A percentile compares a stretch with the other conserved stretches of the same genome.
Evolutionary conservation across 2,797 vertebrate genomes (phyloP).

Genomic region (Gallinago stenura): DNA sequence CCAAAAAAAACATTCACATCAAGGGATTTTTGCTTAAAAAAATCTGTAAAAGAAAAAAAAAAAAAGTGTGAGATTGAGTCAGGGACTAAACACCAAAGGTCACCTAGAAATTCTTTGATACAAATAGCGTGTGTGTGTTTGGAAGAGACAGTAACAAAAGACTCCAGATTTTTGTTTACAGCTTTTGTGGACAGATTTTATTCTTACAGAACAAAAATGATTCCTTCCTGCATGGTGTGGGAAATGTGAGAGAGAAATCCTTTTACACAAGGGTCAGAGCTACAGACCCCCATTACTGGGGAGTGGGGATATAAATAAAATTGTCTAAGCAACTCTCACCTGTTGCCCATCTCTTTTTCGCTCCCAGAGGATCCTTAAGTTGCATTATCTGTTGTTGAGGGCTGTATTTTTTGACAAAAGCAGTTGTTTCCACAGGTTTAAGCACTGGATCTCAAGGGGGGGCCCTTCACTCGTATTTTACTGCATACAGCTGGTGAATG

Average conservation of each 20-base stretch:
- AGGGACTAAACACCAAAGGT: neutral
- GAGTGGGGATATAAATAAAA: constrained; percentile 80
- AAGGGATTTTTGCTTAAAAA: constrained; percentile 22
- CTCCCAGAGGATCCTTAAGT: neutral
- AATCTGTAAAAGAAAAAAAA: neutral
- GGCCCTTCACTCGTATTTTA: neutral
- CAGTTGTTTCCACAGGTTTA: neutral
- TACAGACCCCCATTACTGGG: constrained; percentile 47
- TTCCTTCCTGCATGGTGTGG: constrained; percentile 67
- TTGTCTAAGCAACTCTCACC: constrained; percentile 38
- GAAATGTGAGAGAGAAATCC: constrained; percentile 49
- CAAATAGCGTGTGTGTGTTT: neutral
- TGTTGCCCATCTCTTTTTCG: neutral
- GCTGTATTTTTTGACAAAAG: neutral
- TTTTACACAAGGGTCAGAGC: constrained; percentile 4
- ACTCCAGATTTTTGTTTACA: constrained; percentile 75
- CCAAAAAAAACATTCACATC: neutral
- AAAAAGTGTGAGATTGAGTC: neutral
- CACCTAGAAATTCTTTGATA: neutral
- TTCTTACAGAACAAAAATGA: constrained; percentile 25
- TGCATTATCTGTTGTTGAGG: neutral
- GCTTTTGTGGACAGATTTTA: constrained; percentile 52
- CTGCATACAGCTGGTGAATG: neutral
- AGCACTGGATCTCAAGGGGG: neutral
- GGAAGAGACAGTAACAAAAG: neutral